Evolutionary conservation across 2,113 vertebrate genomes (phyloP), one percentile per base, ranked within the genome.

Genomic region (Sorex araneus): DNA sequence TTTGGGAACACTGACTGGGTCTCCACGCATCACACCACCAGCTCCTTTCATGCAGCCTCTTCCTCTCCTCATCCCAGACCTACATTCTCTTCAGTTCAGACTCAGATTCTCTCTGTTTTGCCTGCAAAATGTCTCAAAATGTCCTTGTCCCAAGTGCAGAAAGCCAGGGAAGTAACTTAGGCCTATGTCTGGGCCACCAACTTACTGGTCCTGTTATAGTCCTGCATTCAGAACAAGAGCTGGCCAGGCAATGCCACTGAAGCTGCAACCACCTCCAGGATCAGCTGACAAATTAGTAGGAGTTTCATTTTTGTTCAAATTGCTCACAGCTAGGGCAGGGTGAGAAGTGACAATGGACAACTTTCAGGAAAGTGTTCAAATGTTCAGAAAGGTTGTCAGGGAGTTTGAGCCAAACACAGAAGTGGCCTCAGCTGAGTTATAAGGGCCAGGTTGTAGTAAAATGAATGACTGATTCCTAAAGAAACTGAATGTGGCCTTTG

Each of bases 1-100:
- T 77, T n/a, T 27, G 6, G 30, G 66, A 60, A 80, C 7, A 12
- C 67, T 60, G 40, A 40, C 13, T 32, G 50, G 60, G 19, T 8
- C 19, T 23, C 25, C 67, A 66, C 1, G 15, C 19, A 3, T 43
- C 47, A 3, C 30, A 23, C 47, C 8, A 0, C 12, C 4, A 3
- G 19, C 32, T 13, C 28, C 45, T 47, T n/a, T 75, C 16, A 11
- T 40, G 13, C 50, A 80, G 64, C 8, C 25, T 60, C 36, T 13
- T 34, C 67, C 81, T 64, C 28, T 57, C 32, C 27, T 30, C 0
- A 3, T 0, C 13, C 15, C 12, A 40, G 73, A 76, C 36, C 13
- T 9, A 43, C 43, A 47, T 28, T 40, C 30, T 67, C 60, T 57
- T 0, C 3, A 79, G 67, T 45, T 82, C 54, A 9, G 45, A 45